Evolutionary conservation across 2,113 vertebrate genomes (phyloP), one percentile per base, ranked within the genome.

Genomic region (Rhinogobius similis): DNA sequence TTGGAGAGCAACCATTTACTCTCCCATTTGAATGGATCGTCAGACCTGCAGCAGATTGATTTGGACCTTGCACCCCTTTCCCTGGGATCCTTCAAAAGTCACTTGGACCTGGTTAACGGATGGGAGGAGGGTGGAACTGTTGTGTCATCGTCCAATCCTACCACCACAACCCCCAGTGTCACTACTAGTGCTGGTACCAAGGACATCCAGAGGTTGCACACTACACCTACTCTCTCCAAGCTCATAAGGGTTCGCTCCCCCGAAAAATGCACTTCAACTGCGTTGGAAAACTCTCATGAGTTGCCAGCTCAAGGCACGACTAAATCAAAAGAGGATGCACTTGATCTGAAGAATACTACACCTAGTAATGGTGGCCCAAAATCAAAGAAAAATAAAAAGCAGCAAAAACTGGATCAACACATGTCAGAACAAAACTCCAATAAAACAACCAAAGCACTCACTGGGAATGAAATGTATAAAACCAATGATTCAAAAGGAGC

Each of bases 1-100:
- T 85, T 96, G 74, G 95, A 98, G 77, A 95, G 94, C 77, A 96
- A 95, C 87, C 94, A 94, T 71, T 85, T 96, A 88, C 90, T 97
- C 58, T 97, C 94, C 55, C 95, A 96, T 89, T 92, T 97, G 86
- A 98, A 95, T 0, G 95, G 95, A 70, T 96, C 95, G 21, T 94
- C 95, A 0, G 97, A 97, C 75, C 88, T 95, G 70, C 96, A 94
- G 89, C 96, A 98, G 86, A 97, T 99, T 87, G 97, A 96, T 83
- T 93, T 99, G 74, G 96, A 98, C 50, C 90, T 99, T 21, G 95
- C 97, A 27, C 97, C 97, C 0, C 96, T 98, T 77, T 96, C 96
- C 32, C 88, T 98, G 86, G 94, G 94, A 48, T 93, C 92, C 6
- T 83, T 96, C 78, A 96, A 96, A 84, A 95, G 89, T 86, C 96